Evolutionary conservation across 1,140 invertebrate species (phyloP).

Genomic region (Littorina saxatilis): DNA sequence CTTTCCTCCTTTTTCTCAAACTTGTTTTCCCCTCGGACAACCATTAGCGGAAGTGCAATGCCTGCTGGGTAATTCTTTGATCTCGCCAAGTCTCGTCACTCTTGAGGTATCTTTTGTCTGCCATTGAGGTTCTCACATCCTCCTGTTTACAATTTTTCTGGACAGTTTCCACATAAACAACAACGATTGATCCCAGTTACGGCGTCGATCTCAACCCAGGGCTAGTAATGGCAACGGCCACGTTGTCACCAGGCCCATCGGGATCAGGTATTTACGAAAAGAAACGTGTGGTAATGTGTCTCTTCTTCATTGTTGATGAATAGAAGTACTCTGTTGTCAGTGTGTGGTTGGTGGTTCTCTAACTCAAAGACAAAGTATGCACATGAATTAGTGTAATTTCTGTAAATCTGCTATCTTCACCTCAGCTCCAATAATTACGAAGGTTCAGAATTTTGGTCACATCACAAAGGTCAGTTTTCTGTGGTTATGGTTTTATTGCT

Average conservation of each 20-base stretch:
- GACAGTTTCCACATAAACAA: constrained; percentile 5
- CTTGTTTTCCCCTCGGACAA: constrained; percentile 32
- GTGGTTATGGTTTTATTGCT: too few relatives aligned
- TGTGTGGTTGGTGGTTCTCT: too few relatives aligned
- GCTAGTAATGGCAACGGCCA: constrained; percentile 52
- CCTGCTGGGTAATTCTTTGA: constrained; percentile 31
- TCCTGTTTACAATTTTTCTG: constrained; percentile 30
- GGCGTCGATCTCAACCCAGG: constrained; percentile 26
- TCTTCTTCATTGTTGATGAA: too few relatives aligned
- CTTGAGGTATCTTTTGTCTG: constrained; percentile 32
- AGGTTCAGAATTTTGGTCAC: too few relatives aligned
- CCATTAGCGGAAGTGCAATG: constrained; percentile 28
- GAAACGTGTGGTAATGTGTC: too few relatives aligned
- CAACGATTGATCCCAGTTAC: constrained; percentile 33
- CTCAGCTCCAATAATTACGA: too few relatives aligned
- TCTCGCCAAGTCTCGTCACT: constrained; percentile 28
- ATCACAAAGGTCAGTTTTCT: too few relatives aligned
- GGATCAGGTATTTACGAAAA: constrained; percentile 54
- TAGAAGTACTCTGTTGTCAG: too few relatives aligned
- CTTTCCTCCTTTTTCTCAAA: constrained; percentile 25
- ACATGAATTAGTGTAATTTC: too few relatives aligned
- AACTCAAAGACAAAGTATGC: too few relatives aligned
- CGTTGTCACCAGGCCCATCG: constrained; percentile 68
- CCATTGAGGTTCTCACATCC: constrained; percentile 10
- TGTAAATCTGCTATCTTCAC: too few relatives aligned